Evolutionary conservation across 2,113 vertebrate species (phyloP).

Genomic region (Antechinus stuartii): DNA sequence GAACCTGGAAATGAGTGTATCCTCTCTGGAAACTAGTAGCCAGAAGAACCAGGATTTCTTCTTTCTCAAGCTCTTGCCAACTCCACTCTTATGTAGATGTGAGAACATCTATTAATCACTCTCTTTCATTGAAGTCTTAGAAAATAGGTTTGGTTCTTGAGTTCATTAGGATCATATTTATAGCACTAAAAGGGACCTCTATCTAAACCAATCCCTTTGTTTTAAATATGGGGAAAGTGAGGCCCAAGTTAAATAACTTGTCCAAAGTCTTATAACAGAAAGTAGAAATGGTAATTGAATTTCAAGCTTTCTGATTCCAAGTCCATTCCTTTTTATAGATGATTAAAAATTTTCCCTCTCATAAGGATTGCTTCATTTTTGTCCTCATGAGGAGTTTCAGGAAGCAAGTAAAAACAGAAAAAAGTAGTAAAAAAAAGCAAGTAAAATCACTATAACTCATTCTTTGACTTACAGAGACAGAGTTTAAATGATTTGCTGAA

Average conservation of each 20-base stretch:
- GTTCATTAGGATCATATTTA: neutral
- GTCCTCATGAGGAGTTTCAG: neutral
- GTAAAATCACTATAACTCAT: neutral
- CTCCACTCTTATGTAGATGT: neutral
- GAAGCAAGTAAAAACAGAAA: neutral
- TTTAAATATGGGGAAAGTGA: constrained; percentile 7
- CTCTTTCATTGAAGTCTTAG: neutral
- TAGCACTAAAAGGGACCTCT: neutral
- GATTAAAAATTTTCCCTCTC: neutral
- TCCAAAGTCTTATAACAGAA: neutral
- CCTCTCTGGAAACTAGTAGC: neutral
- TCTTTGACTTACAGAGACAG: neutral
- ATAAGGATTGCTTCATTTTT: neutral
- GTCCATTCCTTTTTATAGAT: neutral
- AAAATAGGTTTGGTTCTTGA: neutral
- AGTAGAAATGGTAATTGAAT: constrained; percentile 4
- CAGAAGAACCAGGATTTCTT: neutral
- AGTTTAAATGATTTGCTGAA: neutral
- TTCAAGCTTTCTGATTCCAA: neutral
- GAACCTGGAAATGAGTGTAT: neutral
- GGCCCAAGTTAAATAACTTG: neutral
- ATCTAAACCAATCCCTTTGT: neutral
- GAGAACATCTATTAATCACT: neutral
- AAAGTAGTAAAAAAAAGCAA: too few species aligned
- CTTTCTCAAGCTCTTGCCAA: neutral